Evolutionary conservation across 1,140 invertebrate genomes (phyloP), one percentile per base, ranked within the genome.

Genomic region (Diachasma alloeum): DNA sequence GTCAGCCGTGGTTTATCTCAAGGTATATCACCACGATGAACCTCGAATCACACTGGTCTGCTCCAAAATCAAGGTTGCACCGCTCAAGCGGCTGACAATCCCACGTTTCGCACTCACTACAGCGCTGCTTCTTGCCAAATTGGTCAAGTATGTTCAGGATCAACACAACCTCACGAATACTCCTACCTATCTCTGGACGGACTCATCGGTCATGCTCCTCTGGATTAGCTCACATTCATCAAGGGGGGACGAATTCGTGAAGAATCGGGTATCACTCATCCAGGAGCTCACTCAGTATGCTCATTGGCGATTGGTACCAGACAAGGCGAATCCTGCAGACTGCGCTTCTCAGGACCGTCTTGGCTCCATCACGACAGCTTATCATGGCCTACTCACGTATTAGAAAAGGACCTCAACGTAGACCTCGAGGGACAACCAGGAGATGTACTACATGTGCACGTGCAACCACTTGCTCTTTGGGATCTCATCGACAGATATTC

Each of bases 61-160:
- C 37, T 72, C 75, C 4, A 77, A 77, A n/a, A 67, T 70, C 0
- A 72, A 77, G 36, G 75, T 77, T 3, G 75, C 75, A 22, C 63
- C 75, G 46, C 17, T 77, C 9, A 77, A 77, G 13, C 8, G 19
- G 17, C 15, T 77, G 6, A 77, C 75, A 3, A 77, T 72, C 8
- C 75, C 69, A 31, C 4, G 75, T 0, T 53, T 77, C 11, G 75
- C 72, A 36, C 70, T 77, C 0, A 24, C 69, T 17, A 69, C 69
- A 63, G 69, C 75, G 0, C 11, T 67, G 37, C 3, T 77, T 5
- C 56, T 77, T 0, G 56, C 56, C 17, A 77, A 72, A 72, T 22
- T 77, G 5, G n/a, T 24, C 15, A 2, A 31, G 3, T 44, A 71
- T 44, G 26, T 69, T 22, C 5, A 15, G n/a, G 59, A 26, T 4